Base-by-base conservation (phyloP, 1,140 invertebrate species). In the Caenorhabditis remanei region DNA sequence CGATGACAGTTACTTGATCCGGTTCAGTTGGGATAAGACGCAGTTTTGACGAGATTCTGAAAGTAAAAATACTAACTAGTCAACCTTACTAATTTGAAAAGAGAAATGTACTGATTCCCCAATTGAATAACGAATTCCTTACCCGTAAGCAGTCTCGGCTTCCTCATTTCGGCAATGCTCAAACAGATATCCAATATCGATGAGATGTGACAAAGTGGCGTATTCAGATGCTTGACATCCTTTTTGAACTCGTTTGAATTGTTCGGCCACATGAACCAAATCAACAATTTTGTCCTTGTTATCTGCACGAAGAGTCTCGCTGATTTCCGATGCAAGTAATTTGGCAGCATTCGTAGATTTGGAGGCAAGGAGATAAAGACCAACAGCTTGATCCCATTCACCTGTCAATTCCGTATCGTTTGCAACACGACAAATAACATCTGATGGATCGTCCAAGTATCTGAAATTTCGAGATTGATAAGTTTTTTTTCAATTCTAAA, bases 401-500 rank as follows among this genome's bases (percentile, higher is more conserved):
- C 86, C 86, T 19, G 50, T 83, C 4, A 84, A 19, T 24, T 87
- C 86, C 8, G 86, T 87, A 43, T 87, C 86, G 11, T 21, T 58
- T 13, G 86, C 86, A 4, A 87, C 86, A n/a, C 55, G 46, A 7
- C 40, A 21, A 32, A 87, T 87, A 1, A 87, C 86, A 21, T 71
- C 50, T 1, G 86, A 87, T 53, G 86, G 86, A 56, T 87, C 86
- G 48, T 87, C 63, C 2, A 87, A 14, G 40, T 87, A 87, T 83
- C 86, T 87, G 50, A 8, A 87, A 83, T 50, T 50, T n/a, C 7
- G 0, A 82, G 1, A 14, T 48, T 11, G 11, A 19, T 2, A 21
- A 13, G 19, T 9, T 2, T 46, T 67, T 32, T 32, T 2, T 32
- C 32, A 32, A 1, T 32, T 32, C 32, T 32, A 32, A 2, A 32